Percentiles rank a stretch among this genome's conserved stretches.
These are phyloP conservation scores for Tetanocera ferruginea DNA, from an alignment of 2,888 invertebrate genomes.

Conservation along the genomic window DNA sequence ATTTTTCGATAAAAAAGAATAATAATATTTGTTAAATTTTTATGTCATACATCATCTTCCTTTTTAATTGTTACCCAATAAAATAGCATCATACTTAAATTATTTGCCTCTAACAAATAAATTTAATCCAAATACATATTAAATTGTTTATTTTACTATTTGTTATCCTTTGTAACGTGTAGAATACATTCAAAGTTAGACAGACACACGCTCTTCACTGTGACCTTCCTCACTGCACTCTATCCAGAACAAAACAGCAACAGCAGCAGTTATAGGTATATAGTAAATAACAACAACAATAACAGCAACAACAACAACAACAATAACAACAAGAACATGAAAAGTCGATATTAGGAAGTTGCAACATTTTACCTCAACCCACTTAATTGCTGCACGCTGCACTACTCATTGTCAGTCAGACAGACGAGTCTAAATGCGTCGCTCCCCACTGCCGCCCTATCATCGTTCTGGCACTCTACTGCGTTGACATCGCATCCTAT, in stretches of 20 bases:
- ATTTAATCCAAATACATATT: too few relatives aligned
- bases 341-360: constrained; percentile 39
- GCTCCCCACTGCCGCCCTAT: background rate
- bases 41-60: too few relatives aligned
- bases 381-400: constrained; percentile 18
- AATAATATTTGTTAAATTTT: too few relatives aligned
- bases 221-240: constrained; percentile 28
- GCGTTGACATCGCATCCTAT: background rate
- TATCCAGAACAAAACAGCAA: background rate
- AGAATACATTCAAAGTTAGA: background rate
- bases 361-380: constrained; percentile 28
- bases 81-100: background rate
- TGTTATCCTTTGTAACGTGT: background rate
- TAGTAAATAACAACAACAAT: background rate
- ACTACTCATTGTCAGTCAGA: constrained; percentile 34
- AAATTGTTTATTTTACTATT: background rate
- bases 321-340: background rate
- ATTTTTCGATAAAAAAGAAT: too few relatives aligned
- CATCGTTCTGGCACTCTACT: background rate
- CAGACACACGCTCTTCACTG: background rate
- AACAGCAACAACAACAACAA: background rate
- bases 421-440: constrained; percentile 2
- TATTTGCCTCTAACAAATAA: too few relatives aligned
- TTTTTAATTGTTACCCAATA: too few relatives aligned
- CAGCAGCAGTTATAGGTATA: too few relatives aligned